Base-by-base conservation (phyloP, 2,797 vertebrate genomes). In the Meda fulgida region DNA sequence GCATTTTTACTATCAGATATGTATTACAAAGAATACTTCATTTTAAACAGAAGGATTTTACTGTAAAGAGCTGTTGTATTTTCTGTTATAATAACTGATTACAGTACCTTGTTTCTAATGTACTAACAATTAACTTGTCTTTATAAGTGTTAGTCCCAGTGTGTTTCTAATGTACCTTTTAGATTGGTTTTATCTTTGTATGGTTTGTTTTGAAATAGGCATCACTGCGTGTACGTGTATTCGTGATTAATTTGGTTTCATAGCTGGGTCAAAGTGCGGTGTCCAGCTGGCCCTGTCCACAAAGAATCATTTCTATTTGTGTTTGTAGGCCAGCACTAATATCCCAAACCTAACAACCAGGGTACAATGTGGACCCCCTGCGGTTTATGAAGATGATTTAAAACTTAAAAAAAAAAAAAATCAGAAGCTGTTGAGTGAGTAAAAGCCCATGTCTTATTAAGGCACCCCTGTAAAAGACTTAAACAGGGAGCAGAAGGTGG, bases 221-320 rank as follows among this genome's bases (percentile, higher is more conserved):
- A 46, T 72, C 29, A 21, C 53, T 78, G n/a, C 36, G 6, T 21
- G 60, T 23, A 40, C 19, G 60, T 58, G 66, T 84, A 10, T 72
- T 71, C 60, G 14, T 51, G 26, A 21, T 48, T 79, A 31, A 19
- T 51, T 60, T 34, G 40, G 53, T 63, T 72, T 79, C 51, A 71
- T 23, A n/a, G 53, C 23, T 36, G 67, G 83, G 77, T 84, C 83
- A 84, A 84, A 80, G 83, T 78, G 26, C 76, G 63, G 53, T 36
- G 40, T 72, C 76, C 77, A 84, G 76, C 83, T 84, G 76, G 38
- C 40, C 67, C 8, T 31, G 26, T 70, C 75, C 65, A 67, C 72
- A 60, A 58, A 21, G 21, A 36, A 58, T 69, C 13, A 43, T 34
- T 43, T 79, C 67, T 84, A 38, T 84, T 72, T 65, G 26, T 78